Percentiles rank a stretch among this genome's conserved stretches.
Conservation (phyloP, 2,888 invertebrate genomes). For the Callimorpha dominula region DNA sequence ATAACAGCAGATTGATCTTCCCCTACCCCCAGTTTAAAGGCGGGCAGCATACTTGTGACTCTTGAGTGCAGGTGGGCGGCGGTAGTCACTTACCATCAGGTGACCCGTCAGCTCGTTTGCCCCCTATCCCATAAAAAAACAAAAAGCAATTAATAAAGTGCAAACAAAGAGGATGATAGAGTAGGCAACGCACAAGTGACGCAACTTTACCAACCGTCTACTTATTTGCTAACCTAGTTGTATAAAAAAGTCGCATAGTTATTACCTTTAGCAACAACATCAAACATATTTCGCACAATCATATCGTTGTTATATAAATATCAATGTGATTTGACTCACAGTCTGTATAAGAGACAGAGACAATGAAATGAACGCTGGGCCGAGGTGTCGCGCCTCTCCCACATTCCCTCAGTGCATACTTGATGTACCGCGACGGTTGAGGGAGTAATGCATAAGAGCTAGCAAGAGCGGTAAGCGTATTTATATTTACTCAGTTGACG, state of each 20-base stretch:
- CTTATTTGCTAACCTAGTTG: neutral
- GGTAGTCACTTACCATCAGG: too few relatives aligned
- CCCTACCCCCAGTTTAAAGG: too few relatives aligned
- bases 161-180: neutral
- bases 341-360: conserved; percentile 65
- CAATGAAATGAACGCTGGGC: conserved; percentile 82
- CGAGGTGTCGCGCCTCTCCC: conserved; percentile 80
- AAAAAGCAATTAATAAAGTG: too few relatives aligned
- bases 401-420: conserved; percentile 85
- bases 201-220: neutral
- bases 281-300: neutral
- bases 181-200: neutral
- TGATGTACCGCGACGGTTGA: conserved; percentile 73
- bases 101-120: too few relatives aligned
- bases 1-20: too few relatives aligned
- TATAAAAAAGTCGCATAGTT: too few relatives aligned
- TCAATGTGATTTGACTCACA: conserved; percentile 8
- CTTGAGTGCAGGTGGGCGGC: too few relatives aligned
- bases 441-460: conserved; percentile 36
- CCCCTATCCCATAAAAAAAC: neutral
- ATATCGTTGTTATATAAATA: conserved; percentile 1
- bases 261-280: neutral
- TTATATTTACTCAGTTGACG: neutral
- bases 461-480: conserved; percentile 42
- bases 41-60: too few relatives aligned